A percentile compares a stretch with the other conserved stretches of the same genome.
Conservation (phyloP, 1,140 invertebrate species). For the Pachypeltis micranthus region DNA sequence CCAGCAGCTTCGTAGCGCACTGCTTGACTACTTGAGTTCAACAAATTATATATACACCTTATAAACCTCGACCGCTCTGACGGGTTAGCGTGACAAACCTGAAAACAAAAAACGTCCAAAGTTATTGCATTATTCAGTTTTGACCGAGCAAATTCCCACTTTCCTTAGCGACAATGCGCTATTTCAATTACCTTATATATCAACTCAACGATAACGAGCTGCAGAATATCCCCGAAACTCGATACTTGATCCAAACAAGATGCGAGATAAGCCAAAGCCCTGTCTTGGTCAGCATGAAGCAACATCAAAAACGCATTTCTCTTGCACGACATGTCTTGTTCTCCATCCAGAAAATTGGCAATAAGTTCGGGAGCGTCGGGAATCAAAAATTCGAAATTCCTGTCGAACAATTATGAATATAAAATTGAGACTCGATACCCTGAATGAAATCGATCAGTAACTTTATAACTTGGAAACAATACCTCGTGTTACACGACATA, state of each 20-base stretch:
- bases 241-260: slow-evolving; percentile 90
- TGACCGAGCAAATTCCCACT: too few species aligned
- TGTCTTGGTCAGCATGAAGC: slow-evolving; percentile 88
- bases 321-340: slow-evolving; percentile 98
- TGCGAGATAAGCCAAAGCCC: slow-evolving; percentile 83
- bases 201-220: slow-evolving; percentile 96
- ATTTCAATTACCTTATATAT: slow-evolving; percentile 99
- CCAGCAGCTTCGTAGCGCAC: slow-evolving; percentile 98
- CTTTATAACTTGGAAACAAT: too few species aligned
- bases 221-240: slow-evolving; percentile 93
- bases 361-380: slow-evolving; percentile 97
- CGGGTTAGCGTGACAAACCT: slow-evolving; percentile 96
- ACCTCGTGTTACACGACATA: too few species aligned
- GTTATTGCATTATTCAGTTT: too few species aligned
- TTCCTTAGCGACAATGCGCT: too few species aligned
- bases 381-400: slow-evolving; percentile 96
- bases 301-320: slow-evolving; percentile 99
- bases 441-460: too few species aligned
- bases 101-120: slow-evolving; percentile 24
- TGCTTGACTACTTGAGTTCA: slow-evolving; percentile 91
- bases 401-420: too few species aligned
- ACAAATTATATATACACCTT: slow-evolving; percentile 92
- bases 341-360: slow-evolving; percentile 84
- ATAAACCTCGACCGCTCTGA: slow-evolving; percentile 92
- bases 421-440: too few species aligned